Evolutionary conservation across 2,797 vertebrate genomes (phyloP).

Genomic region (Myioborus miniatus): DNA sequence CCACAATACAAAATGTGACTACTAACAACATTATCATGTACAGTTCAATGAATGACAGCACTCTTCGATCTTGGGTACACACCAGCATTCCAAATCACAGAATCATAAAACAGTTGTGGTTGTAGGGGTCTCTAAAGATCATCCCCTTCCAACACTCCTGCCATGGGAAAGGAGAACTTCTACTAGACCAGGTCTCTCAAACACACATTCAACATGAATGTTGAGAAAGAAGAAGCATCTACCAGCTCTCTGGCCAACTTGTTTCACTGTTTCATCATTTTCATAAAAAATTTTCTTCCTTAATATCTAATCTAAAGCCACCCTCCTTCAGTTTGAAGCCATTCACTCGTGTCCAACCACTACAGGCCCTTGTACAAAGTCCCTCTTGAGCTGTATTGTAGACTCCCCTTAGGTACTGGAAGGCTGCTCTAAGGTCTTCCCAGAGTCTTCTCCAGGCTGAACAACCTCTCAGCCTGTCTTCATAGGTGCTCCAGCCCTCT

Average conservation of each 20-base stretch:
- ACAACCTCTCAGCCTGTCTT: background rate
- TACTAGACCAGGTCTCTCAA: background rate
- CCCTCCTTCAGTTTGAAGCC: background rate
- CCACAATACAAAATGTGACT: background rate
- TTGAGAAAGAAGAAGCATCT: background rate
- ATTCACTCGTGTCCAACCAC: too few relatives aligned
- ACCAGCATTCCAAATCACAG: background rate
- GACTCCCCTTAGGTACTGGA: background rate
- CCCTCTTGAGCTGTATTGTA: background rate
- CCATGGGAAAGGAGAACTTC: background rate
- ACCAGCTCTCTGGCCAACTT: background rate
- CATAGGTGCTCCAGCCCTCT: background rate
- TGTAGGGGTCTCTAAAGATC: background rate
- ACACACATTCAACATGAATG: background rate
- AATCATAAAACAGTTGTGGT: background rate
- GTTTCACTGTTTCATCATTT: background rate
- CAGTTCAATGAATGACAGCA: accelerated
- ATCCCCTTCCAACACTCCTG: background rate
- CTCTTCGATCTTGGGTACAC: background rate
- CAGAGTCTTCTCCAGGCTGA: background rate
- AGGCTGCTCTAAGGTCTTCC: background rate
- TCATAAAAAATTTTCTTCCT: background rate
- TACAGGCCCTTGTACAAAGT: background rate
- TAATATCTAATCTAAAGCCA: background rate
- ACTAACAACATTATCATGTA: background rate